Base-by-base conservation (phyloP, 1,140 invertebrate genomes). In the Conus betulinus region DNA sequence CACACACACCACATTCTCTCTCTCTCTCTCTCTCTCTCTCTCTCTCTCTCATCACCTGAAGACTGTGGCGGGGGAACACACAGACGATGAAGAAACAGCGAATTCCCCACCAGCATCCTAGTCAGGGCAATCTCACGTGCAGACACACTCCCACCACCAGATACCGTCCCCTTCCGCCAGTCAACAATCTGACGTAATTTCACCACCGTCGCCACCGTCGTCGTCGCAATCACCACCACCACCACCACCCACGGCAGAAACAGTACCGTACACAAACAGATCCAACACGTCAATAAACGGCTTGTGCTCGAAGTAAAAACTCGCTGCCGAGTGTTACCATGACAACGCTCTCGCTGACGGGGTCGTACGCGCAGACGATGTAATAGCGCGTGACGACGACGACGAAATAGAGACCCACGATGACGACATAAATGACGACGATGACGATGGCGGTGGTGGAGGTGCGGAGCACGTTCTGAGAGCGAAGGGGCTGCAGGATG, bases 371-470 rank as follows among this genome's bases (percentile, higher is more conserved):
- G 63, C 84, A 85, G 7, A 85, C 63, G n/a, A 85, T 74, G 67
- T n/a, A 67, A 67, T 85, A 85, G 63, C 71, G 63, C 13, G 63
- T 74, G n/a, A n/a, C n/a, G 71, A n/a, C 63, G 7, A 85, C 39
- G 10, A 85, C 13, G 20, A 83, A 83, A 23, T 67, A 71, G 52
- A 67, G 8, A n/a, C 84, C 27, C 13, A 60, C 7, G 55, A 85
- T 27, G n/a, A 85, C 84, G 63, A 85, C 84, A 13, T 5, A 71
- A 67, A 52, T 20, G 11, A 20, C 67, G 84, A n/a, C 39, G 84
- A 85, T 76, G 84, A 85, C 6, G 39, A 52, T 23, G 60, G 67
- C 39, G 17, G 52, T 67, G 63, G 84, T 85, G 39, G n/a, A 53
- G 1, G 84, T 85, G 10, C 63, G 57, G 11, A 85, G 84, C 6